These are phyloP conservation scores for Deroplatys truncata DNA, from an alignment of 2,888 invertebrate species.

Conservation along the genomic window DNA sequence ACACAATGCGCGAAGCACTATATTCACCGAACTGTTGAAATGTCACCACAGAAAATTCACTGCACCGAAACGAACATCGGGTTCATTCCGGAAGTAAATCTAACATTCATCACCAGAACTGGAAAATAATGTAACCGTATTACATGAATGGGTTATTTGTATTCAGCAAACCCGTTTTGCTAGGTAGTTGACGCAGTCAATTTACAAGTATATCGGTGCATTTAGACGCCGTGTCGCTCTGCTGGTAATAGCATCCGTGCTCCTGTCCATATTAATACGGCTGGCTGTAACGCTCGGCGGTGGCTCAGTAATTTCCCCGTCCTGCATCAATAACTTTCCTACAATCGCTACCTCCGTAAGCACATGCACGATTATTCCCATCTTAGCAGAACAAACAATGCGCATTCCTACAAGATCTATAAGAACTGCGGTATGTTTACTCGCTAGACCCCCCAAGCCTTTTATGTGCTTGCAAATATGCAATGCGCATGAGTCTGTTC, in stretches of 20 bases:
- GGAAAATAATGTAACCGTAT: background rate
- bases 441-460: too few relatives aligned
- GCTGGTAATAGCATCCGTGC: background rate
- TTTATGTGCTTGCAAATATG: too few relatives aligned
- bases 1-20: background rate
- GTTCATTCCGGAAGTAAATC: background rate
- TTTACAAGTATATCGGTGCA: background rate
- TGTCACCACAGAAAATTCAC: background rate
- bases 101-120: background rate
- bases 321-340: background rate
- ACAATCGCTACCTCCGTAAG: background rate
- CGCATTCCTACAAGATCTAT: background rate
- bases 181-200: background rate
- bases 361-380: background rate
- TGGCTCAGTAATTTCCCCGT: background rate
- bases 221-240: background rate
- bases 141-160: background rate
- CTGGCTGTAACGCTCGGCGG: background rate
- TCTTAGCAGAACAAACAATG: background rate
- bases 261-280: conserved; percentile 3
- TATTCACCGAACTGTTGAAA: background rate
- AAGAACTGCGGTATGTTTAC: too few relatives aligned
- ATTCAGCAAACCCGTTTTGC: background rate
- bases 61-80: background rate
- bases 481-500: too few relatives aligned